Evolutionary conservation across 1,140 invertebrate species (phyloP).

Genomic region (Globodera ellingtonae): DNA sequence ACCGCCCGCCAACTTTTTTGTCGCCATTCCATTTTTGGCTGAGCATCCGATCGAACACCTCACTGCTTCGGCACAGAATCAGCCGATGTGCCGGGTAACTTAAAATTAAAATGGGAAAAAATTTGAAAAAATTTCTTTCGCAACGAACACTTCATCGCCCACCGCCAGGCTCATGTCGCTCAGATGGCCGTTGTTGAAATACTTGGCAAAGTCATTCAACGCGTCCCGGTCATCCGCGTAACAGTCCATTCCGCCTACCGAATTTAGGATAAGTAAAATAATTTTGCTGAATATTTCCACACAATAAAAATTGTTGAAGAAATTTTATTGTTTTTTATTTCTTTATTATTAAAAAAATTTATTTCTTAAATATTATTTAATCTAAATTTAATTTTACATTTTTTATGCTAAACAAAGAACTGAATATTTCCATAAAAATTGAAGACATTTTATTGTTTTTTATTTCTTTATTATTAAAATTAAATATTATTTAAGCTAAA

Average conservation of each 20-base stretch:
- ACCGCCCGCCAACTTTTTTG: constrained; percentile 52
- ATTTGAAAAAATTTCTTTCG: constrained; percentile 20
- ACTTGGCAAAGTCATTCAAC: constrained; percentile 66
- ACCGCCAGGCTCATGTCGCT: constrained; percentile 67
- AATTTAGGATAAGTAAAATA: background rate
- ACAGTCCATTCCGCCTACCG: constrained; percentile 66
- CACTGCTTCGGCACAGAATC: constrained; percentile 66
- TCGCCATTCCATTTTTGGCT: constrained; percentile 66
- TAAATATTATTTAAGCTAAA: too few relatives aligned
- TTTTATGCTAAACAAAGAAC: too few relatives aligned
- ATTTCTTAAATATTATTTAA: too few relatives aligned
- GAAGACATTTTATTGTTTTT: too few relatives aligned
- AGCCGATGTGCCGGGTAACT: constrained; percentile 67
- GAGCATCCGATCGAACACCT: constrained; percentile 69
- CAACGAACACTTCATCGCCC: constrained; percentile 61
- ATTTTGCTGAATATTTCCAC: background rate
- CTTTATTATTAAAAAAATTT: too few relatives aligned
- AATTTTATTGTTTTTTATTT: too few relatives aligned
- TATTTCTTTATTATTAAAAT: too few relatives aligned
- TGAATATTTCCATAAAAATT: too few relatives aligned
- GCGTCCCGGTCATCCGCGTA: constrained; percentile 67
- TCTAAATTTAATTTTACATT: too few relatives aligned
- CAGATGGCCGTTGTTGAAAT: constrained; percentile 66
- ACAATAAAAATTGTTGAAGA: too few relatives aligned
- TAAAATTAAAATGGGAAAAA: constrained; percentile 24